Base-by-base conservation (phyloP, 2,888 invertebrate genomes). In the Elegia similella region DNA sequence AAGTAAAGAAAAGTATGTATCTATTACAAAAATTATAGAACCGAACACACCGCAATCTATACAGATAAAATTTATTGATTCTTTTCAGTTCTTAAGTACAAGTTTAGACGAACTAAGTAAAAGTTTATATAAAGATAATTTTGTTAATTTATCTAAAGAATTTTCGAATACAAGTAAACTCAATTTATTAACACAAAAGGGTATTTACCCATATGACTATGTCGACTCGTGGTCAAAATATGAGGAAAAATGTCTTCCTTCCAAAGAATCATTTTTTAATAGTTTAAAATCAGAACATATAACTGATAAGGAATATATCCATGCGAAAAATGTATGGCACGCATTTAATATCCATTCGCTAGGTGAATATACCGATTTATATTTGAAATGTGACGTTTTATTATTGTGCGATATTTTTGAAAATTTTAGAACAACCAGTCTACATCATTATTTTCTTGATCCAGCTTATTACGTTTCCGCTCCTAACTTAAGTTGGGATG, bases 311-410 rank as follows among this genome's bases (percentile, higher is more conserved):
- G 30, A 30, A 7, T 30, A 30, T 30, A 30, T 6, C 3, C 30
- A 30, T 7, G 30, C 30, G 7, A 3, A 30, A 30, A 38, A 10
- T 0, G 60, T 72, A 0, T 72, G 68, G 68, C 1, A 50, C 3
- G 29, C 13, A 2, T 72, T 70, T 55, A 48, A 60, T 8, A 62
- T 68, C 13, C 44, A 57, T 17, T 59, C 59, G 5, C 29, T 72
- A 1, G 64, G 66, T 7, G 62, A 68, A 48, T 70, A 69, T 32
- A 62, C 61, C 2, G 68, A 74, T 52, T 55, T 70, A 23, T 74
- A 71, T 57, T 46, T 67, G 12, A 68, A 67, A 64, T 58, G 56
- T 17, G 67, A 67, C 48, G 66, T 67, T 7, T 46, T 65, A 59
- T 32, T 70, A 23, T 50, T 73, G n/a, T n/a, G n/a, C n/a, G n/a